Evolutionary conservation across 2,888 invertebrate genomes (phyloP), one percentile per base, ranked within the genome.

Genomic region (Catocala fraxini): DNA sequence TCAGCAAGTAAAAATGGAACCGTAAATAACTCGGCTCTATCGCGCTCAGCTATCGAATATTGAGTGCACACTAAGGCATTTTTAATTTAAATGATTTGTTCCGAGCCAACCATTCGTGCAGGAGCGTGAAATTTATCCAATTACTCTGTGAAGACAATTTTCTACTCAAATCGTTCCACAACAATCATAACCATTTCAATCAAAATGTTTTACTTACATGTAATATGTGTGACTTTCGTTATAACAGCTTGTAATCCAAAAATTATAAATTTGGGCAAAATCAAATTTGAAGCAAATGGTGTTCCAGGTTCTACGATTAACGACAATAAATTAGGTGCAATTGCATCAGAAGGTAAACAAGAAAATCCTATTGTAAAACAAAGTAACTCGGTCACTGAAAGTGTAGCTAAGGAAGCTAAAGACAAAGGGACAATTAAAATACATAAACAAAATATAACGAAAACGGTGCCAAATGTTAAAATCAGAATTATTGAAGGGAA

Each of bases 21-120:
- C 34, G 15, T 15, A 43, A 25, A 46, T 56, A 54, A 12, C 10
- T 35, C 0, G 5, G 41, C 13, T 49, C 51, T 62, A 64, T 65
- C 41, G 60, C 47, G 12, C 51, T 45, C 15, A 43, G 41, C 56
- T 34, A 51, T 39, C 59, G 25, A 48, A 15, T 51, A 25, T 41
- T 10, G n/a, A 61, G 43, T 47, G 45, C 48, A 58, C 35, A 57
- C 42, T 35, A 12, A 55, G 56, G 60, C 43, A 75, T 70, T 78
- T 77, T 69, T 71, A 78, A 78, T 77, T 75, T 63, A 51, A 63
- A 63, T 51, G 61, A 70, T 61, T 66, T 55, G 59, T 42, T 66
- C 59, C 71, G 55, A 72, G 61, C 66, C 43, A 67, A 65, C 63
- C 63, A 51, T 49, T 63, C 41, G 53, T 57, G 56, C 34, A 51